Percentiles rank a stretch among this genome's conserved stretches.
These are phyloP conservation scores for Polypedilum pembai DNA, from an alignment of 1,140 invertebrate genomes.

Conservation along the genomic window DNA sequence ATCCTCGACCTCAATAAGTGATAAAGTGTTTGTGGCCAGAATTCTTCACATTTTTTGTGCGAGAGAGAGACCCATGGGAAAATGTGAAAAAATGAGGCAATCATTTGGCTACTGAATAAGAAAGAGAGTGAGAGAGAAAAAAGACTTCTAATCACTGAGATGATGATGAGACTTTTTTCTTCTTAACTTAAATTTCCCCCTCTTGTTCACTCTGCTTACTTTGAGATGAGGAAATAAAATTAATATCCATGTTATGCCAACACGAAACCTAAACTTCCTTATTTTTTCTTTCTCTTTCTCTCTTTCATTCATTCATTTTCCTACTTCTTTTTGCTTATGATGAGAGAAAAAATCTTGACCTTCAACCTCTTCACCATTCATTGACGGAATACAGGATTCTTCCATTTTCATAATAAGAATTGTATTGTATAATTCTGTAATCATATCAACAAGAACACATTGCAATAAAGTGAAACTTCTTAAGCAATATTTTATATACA, in stretches of 20 bases:
- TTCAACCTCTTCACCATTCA: slow-evolving; percentile 11
- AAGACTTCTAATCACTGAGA: background rate
- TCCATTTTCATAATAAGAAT: slow-evolving; percentile 5
- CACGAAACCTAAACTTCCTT: background rate
- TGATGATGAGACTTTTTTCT: background rate
- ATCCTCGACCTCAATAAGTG: slow-evolving; percentile 21
- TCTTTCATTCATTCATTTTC: background rate
- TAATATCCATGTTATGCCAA: slow-evolving; percentile 6
- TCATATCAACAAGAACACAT: no score
- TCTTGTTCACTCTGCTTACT: background rate
- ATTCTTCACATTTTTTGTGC: no score
- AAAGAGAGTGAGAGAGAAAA: background rate
- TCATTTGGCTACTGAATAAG: background rate
- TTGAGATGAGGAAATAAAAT: slow-evolving; percentile 18
- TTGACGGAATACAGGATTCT: slow-evolving; percentile 10
- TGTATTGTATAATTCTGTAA: no score
- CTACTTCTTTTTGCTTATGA: background rate
- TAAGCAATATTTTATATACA: no score
- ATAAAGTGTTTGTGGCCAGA: background rate
- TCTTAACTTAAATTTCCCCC: background rate
- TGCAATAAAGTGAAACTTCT: no score
- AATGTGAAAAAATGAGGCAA: no score
- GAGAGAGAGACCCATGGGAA: no score
- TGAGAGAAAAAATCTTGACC: background rate
- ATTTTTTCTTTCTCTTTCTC: background rate